Base-by-base conservation (phyloP, 1,140 invertebrate species). In the Platorchestia sp. region DNA sequence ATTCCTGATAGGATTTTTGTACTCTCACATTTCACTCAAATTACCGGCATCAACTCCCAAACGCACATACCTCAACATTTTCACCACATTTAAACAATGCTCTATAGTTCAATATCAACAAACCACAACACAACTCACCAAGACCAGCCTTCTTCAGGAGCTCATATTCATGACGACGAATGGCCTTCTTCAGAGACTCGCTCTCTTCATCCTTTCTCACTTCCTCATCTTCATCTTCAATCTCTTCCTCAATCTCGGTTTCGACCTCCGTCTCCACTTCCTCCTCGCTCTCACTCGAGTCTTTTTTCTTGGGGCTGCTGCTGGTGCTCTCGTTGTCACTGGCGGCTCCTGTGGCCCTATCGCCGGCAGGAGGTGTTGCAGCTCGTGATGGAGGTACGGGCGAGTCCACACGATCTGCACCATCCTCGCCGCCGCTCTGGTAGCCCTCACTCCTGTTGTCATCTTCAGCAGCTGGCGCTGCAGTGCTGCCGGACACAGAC, bases 181-280 rank as follows among this genome's bases (percentile, higher is more conserved):
- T 98, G 0, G 99, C 98, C 96, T 99, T 98, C 97, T 99, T 90
- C 87, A 41, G 10, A 6, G 87, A 42, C 96, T 45, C 98, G 97
- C 14, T 97, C 97, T 97, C 97, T 86, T 97, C 97, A 5, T 97
- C 97, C 5, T 98, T 97, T 36, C 98, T 97, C 0, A 97, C 97
- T 14, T 97, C 97, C 10, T 97, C 96, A 6, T 97, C 97, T 44
- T 97, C 97, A 51, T 97, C 97, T n/a, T 97, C 97, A 47, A 95
- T 59, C 40, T 95, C 95, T 42, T 96, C 97, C 95, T 96, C 96
- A 3, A 97, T 97, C 7, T 96, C 95, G 36, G 45, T 95, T 86
- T 95, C 95, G 41, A 96, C 96, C 43, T 96, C 96, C 7, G 96
- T 96, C 47, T 96, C 96, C 36, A 95, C 95, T 44, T 95, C 95